Evolutionary conservation across 2,113 vertebrate genomes (phyloP).

Genomic region (Carlito syrichta): DNA sequence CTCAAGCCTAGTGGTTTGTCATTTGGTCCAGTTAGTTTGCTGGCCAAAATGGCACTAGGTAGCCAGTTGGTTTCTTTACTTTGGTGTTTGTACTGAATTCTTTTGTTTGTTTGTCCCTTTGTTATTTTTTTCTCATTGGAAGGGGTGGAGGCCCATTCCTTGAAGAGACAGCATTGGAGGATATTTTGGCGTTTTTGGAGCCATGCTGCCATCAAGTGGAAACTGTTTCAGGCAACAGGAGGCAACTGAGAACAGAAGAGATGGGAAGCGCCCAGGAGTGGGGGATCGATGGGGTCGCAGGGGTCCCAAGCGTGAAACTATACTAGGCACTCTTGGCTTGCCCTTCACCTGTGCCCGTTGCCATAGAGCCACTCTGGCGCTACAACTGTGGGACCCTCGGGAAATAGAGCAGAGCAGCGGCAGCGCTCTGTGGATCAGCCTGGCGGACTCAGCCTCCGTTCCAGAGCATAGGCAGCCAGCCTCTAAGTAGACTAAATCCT

Average conservation of each 20-base stretch:
- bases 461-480: not conserved
- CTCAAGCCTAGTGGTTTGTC: not conserved
- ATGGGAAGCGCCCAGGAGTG: not conserved
- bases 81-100: not conserved
- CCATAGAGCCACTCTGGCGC: not conserved
- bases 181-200: not conserved
- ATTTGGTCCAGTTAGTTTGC: not conserved
- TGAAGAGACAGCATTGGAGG: too few relatives aligned
- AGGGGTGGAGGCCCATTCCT: too few relatives aligned
- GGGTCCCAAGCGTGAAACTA: not conserved
- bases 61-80: not conserved
- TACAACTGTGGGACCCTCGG: not conserved
- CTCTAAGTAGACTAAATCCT: not conserved
- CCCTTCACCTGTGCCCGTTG: not conserved
- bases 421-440: not conserved
- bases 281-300: fast-evolving
- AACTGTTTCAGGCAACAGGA: not conserved
- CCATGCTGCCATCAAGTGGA: not conserved
- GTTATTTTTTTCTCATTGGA: not conserved
- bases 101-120: not conserved
- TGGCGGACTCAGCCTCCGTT: not conserved
- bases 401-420: not conserved
- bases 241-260: fast-evolving
- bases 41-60: too few relatives aligned
- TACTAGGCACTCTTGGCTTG: not conserved